Evolutionary conservation across 2,797 vertebrate species (phyloP), one percentile per base, ranked within the genome.

Genomic region (Protosalanx chinensis): DNA sequence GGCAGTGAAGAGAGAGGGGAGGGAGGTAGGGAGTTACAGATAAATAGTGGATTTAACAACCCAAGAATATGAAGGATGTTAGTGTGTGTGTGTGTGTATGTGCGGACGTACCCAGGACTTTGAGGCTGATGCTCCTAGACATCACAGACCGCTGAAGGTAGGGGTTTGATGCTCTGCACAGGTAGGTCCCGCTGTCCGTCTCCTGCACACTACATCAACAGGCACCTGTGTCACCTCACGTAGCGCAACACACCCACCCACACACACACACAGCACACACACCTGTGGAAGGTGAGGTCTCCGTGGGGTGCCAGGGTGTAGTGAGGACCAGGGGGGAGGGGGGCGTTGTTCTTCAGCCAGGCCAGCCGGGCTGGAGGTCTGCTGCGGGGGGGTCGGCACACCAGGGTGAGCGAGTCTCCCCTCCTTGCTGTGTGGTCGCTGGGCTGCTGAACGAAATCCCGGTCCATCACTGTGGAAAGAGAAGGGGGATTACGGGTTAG

Each of bases 261-360:
- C 1, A 61, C 59, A n/a, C 29, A 72, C 3, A 41, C 18, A 70
- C 5, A 27, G 12, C 1, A 68, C 6, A 73, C 72, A 74, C 60
- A 93, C 93, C 89, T 91, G 68, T 86, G 67, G 72, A 93, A 85
- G 68, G 88, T 72, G n/a, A 94, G 90, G 80, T 93, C 89, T 81
- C 92, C 93, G 5, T 49, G 84, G 5, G 86, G 72, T 59, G 85
- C 82, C 63, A 83, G 66, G n/a, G 75, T 76, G 1, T 81, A 29
- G 63, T 81, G 80, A 5, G 70, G 72, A 66, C 70, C 74, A 1
- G 74, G 75, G 13, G 15, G 37, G n/a, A 93, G 83, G 16, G 81
- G 81, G 15, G 72, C 76, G 81, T 86, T 89, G 85, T 92, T 88
- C 82, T 83, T 92, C 84, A 92, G 93, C 93, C 92, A 94, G 80